Percentiles rank a stretch among this genome's conserved stretches.
Conservation (phyloP, 2,113 vertebrate species). For the Nibea coibor region DNA sequence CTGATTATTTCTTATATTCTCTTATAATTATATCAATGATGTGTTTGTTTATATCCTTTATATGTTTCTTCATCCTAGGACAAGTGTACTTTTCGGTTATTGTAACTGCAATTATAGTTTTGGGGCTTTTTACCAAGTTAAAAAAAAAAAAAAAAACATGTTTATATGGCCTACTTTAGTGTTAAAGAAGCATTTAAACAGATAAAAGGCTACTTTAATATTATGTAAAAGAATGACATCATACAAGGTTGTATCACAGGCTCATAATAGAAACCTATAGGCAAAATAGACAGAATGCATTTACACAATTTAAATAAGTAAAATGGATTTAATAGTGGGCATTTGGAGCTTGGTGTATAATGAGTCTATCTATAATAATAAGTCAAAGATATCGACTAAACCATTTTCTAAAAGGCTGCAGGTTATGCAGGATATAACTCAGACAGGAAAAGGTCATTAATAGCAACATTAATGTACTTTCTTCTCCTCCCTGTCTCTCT, state of each 20-base stretch:
- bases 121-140: background rate
- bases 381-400: background rate
- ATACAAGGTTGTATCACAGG: background rate
- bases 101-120: too few relatives aligned
- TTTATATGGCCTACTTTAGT: background rate
- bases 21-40: background rate
- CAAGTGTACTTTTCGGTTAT: too few relatives aligned
- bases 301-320: background rate
- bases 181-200: slow-evolving; percentile 2
- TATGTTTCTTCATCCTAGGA: too few relatives aligned
- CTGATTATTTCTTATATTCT: background rate
- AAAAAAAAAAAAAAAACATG: too few relatives aligned
- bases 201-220: background rate
- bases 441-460: background rate
- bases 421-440: background rate
- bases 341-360: background rate
- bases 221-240: background rate
- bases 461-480: background rate
- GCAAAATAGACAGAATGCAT: slow-evolving; percentile 2
- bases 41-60: background rate
- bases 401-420: background rate
- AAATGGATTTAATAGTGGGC: background rate
- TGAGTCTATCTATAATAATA: background rate
- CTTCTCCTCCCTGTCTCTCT: too few relatives aligned
- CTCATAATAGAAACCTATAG: background rate